Evolutionary conservation across 2,113 vertebrate species (phyloP).

Genomic region (Raja brachyura): DNA sequence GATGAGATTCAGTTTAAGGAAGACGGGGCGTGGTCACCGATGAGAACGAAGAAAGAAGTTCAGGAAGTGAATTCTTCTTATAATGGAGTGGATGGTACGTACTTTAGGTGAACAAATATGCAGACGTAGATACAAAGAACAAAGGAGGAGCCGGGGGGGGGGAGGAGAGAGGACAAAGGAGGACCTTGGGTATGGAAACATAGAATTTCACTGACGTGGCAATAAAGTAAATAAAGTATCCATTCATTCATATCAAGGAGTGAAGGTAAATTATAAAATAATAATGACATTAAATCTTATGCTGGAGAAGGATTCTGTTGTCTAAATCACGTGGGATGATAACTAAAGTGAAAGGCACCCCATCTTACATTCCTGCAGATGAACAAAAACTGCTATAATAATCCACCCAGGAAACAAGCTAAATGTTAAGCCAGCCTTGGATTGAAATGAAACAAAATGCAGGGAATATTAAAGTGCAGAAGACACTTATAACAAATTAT

Average conservation of each 20-base stretch:
- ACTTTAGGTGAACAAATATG: not conserved
- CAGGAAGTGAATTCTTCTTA: slow-evolving; percentile 83
- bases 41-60: slow-evolving; percentile 92
- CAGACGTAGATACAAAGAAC: not conserved
- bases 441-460: not conserved
- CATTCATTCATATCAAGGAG: not conserved
- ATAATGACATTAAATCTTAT: not conserved
- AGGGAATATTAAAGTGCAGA: not conserved
- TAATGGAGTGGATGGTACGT: slow-evolving; percentile 83
- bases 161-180: too few relatives aligned
- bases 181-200: too few relatives aligned
- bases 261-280: not conserved
- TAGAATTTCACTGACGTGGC: too few relatives aligned
- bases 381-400: not conserved
- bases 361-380: not conserved
- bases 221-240: too few relatives aligned
- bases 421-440: not conserved
- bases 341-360: not conserved
- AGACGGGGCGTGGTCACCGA: slow-evolving; percentile 93
- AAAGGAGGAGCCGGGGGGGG: too few relatives aligned
- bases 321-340: not conserved
- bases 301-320: not conserved
- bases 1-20: slow-evolving; percentile 98
- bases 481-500: not conserved
- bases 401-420: not conserved